Evolutionary conservation across 1,140 invertebrate genomes (phyloP).

Genomic region (Hirudo medicinalis): DNA sequence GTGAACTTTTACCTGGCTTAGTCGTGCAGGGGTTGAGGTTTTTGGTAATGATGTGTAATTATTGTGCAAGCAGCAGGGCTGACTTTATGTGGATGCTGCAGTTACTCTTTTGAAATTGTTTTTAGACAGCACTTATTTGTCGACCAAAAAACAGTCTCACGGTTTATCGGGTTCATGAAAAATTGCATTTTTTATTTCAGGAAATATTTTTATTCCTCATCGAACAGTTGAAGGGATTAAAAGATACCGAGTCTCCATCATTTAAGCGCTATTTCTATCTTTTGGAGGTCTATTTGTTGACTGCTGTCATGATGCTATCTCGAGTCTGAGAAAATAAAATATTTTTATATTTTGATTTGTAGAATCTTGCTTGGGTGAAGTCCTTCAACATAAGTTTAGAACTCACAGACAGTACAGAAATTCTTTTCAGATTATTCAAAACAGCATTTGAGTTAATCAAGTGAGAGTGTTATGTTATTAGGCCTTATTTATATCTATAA

Average conservation of each 20-base stretch:
- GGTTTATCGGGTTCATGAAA: no score
- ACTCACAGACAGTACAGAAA: slow-evolving; percentile 88
- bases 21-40: no score
- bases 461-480: slow-evolving; percentile 47
- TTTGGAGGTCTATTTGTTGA: slow-evolving; percentile 36
- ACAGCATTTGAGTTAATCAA: slow-evolving; percentile 94
- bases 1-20: no score
- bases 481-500: background rate
- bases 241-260: slow-evolving; percentile 89
- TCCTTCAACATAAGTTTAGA: slow-evolving; percentile 99
- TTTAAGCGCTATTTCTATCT: slow-evolving; percentile 94
- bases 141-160: no score
- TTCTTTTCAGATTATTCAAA: slow-evolving; percentile 81
- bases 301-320: background rate
- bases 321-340: background rate
- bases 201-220: slow-evolving; percentile 91
- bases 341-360: slow-evolving; percentile 42
- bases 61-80: no score
- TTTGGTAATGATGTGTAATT: no score
- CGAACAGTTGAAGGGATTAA: slow-evolving; percentile 77
- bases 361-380: slow-evolving; percentile 93
- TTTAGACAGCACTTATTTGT: no score
- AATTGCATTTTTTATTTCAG: slow-evolving; percentile 35
- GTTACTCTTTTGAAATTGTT: no score
- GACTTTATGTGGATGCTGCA: no score